These are phyloP conservation scores for Spodoptera littoralis DNA, from an alignment of 2,888 invertebrate genomes.

Conservation along the genomic window DNA sequence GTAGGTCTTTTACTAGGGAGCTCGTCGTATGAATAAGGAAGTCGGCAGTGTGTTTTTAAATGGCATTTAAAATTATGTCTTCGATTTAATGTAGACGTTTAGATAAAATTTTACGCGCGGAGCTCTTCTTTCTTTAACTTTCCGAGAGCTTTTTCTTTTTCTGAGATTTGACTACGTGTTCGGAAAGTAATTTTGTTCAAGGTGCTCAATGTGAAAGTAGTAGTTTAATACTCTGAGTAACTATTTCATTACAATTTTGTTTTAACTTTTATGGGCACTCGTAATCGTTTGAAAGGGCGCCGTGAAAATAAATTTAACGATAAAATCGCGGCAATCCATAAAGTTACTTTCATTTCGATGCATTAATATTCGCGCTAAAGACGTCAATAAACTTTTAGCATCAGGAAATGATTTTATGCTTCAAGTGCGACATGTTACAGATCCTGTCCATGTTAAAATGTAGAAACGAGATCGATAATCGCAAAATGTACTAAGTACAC, in stretches of 20 bases:
- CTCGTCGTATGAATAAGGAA: slow-evolving; percentile 63
- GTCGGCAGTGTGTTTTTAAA: slow-evolving; percentile 58
- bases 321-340: slow-evolving; percentile 41
- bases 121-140: slow-evolving; percentile 19
- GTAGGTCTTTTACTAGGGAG: slow-evolving; percentile 68
- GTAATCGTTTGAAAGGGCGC: slow-evolving; percentile 35
- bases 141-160: slow-evolving; percentile 2
- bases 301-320: slow-evolving; percentile 38
- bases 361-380: slow-evolving; percentile 17
- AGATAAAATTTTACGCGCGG: slow-evolving; percentile 44
- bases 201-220: not conserved
- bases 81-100: slow-evolving; percentile 56
- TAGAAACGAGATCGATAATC: no score
- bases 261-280: slow-evolving; percentile 21
- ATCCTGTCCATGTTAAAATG: no score
- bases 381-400: slow-evolving; percentile 12
- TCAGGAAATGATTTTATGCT: not conserved
- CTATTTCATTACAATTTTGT: slow-evolving; percentile 24
- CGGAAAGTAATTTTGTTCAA: not conserved
- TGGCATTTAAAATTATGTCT: slow-evolving; percentile 58
- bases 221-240: not conserved
- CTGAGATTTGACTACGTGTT: not conserved
- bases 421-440: no score
- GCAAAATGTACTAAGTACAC: no score
- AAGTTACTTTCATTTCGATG: slow-evolving; percentile 39